phyloP scores from a whole-genome alignment of 2,888 invertebrate species.

The Chaitophorus viminalis region DNA sequence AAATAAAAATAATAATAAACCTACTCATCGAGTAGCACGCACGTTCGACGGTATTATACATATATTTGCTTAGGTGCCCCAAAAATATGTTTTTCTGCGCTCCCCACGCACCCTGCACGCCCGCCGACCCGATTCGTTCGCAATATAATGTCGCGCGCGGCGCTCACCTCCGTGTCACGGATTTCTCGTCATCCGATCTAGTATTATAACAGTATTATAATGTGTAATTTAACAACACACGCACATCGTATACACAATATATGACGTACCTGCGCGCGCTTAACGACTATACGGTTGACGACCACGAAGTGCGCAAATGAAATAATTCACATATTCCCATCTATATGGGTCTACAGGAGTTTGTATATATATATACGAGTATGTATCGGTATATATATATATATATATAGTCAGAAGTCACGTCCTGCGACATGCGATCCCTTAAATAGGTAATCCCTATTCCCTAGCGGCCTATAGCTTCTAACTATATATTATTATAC shows the following conservation, averaged over 20 bases:
- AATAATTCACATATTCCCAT: background rate
- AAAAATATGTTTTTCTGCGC: constrained; percentile 38
- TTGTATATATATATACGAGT: too few relatives aligned
- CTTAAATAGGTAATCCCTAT: too few relatives aligned
- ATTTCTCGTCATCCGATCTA: background rate
- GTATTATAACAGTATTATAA: background rate
- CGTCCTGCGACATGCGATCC: too few relatives aligned
- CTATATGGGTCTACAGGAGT: too few relatives aligned
- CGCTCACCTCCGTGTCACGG: background rate
- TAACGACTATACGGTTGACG: background rate
- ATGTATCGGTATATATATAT: too few relatives aligned
- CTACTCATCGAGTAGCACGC: background rate
- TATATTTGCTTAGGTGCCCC: constrained; percentile 55
- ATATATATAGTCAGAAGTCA: too few relatives aligned
- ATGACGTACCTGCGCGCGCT: background rate
- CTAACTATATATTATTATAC: too few relatives aligned
- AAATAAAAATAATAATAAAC: background rate
- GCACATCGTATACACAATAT: background rate
- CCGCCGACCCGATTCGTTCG: too few relatives aligned
- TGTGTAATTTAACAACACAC: background rate
- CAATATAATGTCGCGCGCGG: background rate
- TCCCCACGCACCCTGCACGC: background rate
- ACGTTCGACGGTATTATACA: background rate
- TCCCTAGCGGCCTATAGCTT: too few relatives aligned
- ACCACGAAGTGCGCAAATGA: background rate